These are phyloP conservation scores for Mionectes macconnelli DNA, from an alignment of 2,113 vertebrate genomes.

Conservation along the genomic window DNA sequence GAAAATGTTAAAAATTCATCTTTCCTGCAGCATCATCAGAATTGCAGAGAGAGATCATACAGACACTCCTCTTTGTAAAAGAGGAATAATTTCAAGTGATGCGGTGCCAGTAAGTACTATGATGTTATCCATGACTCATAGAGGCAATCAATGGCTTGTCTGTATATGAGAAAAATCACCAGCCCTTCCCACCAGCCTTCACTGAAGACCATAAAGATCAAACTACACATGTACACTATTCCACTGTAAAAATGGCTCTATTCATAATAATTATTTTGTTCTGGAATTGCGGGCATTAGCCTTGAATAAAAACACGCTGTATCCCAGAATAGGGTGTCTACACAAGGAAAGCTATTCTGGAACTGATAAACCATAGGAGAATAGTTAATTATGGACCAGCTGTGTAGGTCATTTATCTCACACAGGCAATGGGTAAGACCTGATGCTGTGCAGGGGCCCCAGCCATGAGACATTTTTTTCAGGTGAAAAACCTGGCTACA, in stretches of 20 bases:
- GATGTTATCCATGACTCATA: conserved; percentile 59
- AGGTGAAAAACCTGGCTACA: background rate
- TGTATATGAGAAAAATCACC: conserved; percentile 49
- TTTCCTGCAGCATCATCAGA: conserved; percentile 58
- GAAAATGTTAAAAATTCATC: conserved; percentile 2
- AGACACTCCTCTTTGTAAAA: conserved; percentile 52
- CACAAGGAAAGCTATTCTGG: background rate
- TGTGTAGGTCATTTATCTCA: background rate
- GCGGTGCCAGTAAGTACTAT: conserved; percentile 56
- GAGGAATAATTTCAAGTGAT: conserved; percentile 58
- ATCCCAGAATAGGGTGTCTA: background rate
- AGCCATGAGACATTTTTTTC: background rate
- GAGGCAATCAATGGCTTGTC: conserved; percentile 63
- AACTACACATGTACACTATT: conserved; percentile 59
- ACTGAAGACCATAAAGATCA: conserved; percentile 1
- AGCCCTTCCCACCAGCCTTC: conserved; percentile 31
- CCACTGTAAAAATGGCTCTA: conserved; percentile 34
- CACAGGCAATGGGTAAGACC: background rate
- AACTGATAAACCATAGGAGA: background rate
- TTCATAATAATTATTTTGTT: conserved; percentile 51
- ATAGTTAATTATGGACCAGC: background rate
- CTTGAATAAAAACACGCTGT: conserved; percentile 30
- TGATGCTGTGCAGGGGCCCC: background rate
- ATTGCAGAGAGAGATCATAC: background rate
- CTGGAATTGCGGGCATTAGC: conserved; percentile 2